Evolutionary conservation across 2,113 vertebrate genomes (phyloP), one percentile per base, ranked within the genome.

Genomic region (Prietella phreatophila): DNA sequence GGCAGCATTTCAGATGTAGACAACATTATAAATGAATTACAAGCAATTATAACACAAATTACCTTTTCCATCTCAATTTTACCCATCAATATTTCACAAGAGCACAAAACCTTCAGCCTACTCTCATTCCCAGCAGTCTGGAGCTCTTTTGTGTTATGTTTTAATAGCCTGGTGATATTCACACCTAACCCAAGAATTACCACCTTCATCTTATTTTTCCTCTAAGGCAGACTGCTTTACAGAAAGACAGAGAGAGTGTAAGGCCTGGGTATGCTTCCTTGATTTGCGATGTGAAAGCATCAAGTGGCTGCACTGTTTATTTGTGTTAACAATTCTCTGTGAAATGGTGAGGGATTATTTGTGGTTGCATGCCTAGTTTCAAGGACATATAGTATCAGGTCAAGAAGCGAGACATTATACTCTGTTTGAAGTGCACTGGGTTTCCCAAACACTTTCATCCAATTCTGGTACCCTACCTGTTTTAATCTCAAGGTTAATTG

Each of bases 301-400:
- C 82, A 42, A 33, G 75, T 65, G 56, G 73, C 17, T 82, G 39
- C 14, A 82, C 50, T 88, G 83, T 83, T 83, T 82, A 85, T 87
- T 85, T 88, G 58, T 83, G 58, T 36, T 75, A 30, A 71, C 71
- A 69, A 85, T 82, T 60, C 19, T 60, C 56, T 25, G 10, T 22
- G 30, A 81, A 58, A 81, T 58, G 55, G 15, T 33, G 58, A 60
- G 36, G 20, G 33, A 82, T 61, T 82, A 60, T 82, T 82, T 82
- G 55, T 60, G 15, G 50, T 30, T 33, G 56, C 50, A 30, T 30
- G 19, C 56, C 55, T 14, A 25, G 80, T 82, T 60, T 82, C 55
- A 82, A 82, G 80, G 80, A 36, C 55, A 39, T 1, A 7, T 47
- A 7, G 6, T 47, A 60, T 30, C 30, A 82, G 56, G 22, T 17